Evolutionary conservation across 2,113 vertebrate species (phyloP), one percentile per base, ranked within the genome.

Genomic region (Hepsetus odoe): DNA sequence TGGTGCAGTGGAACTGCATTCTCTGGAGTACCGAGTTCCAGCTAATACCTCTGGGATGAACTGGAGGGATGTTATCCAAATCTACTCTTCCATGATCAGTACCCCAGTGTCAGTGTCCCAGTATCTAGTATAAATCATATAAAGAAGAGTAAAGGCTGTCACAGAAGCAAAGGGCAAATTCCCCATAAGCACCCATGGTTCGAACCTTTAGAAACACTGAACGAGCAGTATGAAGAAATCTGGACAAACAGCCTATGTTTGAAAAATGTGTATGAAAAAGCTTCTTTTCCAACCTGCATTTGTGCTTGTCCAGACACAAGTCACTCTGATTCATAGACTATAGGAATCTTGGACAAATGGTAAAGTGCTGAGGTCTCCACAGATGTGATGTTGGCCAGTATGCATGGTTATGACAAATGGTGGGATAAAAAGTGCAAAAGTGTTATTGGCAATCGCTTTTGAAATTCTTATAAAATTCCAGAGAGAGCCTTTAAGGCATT

Each of bases 291-390:
- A 44, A 16, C 42, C 16, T 18, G 18, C 46, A 20, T 20, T 16
- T 0, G 1, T 14, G 5, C 18, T 16, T 4, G 40, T 18, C 18
- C 12, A 44, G 46, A 49, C 11, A 20, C 12, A 49, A 20, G 16
- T 20, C 28, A 35, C 18, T 13, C 30, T 58, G 4, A 10, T 10
- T 32, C 32, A 9, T 16, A 28, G 20, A 38, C n/a, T n/a, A n/a
- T n/a, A n/a, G n/a, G n/a, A n/a, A n/a, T n/a, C n/a, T n/a, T n/a
- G n/a, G n/a, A n/a, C n/a, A n/a, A n/a, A n/a, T n/a, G n/a, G 28
- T 65, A 22, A 74, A 74, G 58, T 33, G 18, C 12, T 5, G n/a
- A 66, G 40, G n/a, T 66, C 64, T 66, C 20, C 64, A 40, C 64
- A 66, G 64, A 66, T 66, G 64, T 68, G n/a, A 44, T 40, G 40